phyloP scores from a whole-genome alignment of 1,140 invertebrate genomes.

The Brachystomella parvula region DNA sequence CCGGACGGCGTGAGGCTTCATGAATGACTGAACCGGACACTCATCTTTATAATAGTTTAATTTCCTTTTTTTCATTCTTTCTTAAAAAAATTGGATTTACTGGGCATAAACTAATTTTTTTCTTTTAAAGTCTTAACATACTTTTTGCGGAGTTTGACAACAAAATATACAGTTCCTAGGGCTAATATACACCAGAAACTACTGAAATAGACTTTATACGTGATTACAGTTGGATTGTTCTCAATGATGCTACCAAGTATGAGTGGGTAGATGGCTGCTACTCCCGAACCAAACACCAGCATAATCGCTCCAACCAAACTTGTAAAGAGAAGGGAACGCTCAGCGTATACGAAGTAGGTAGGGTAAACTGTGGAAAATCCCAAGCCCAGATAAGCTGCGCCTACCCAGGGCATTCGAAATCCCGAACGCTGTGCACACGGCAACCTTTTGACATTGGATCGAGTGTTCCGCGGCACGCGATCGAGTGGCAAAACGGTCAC shows the following conservation, averaged over 20 bases:
- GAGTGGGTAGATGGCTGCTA: conserved; percentile 20
- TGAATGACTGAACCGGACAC: no score
- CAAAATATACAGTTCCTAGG: background rate
- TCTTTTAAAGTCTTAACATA: no score
- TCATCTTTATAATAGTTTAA: no score
- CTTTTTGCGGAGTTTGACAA: no score
- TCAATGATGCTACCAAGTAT: conserved; percentile 18
- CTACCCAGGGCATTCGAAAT: conserved; percentile 11
- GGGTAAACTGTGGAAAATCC: conserved; percentile 25
- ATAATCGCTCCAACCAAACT: conserved; percentile 16
- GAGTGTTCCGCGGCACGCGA: no score
- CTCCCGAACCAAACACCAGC: conserved; percentile 6
- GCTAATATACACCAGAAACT: background rate
- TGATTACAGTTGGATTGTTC: conserved; percentile 11
- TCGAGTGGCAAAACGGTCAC: no score
- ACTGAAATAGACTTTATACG: conserved; percentile 11
- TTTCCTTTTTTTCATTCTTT: no score
- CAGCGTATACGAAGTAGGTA: conserved; percentile 15
- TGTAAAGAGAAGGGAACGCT: conserved; percentile 16
- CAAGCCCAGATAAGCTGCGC: conserved; percentile 3
- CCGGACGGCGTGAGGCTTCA: no score
- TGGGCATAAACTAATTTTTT: no score
- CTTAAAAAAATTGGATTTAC: no score
- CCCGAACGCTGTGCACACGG: no score
- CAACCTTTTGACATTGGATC: no score